A percentile compares a stretch with the other conserved stretches of the same genome.
Conservation (phyloP, 2,888 invertebrate genomes). For the Nasonovia ribisnigri region DNA sequence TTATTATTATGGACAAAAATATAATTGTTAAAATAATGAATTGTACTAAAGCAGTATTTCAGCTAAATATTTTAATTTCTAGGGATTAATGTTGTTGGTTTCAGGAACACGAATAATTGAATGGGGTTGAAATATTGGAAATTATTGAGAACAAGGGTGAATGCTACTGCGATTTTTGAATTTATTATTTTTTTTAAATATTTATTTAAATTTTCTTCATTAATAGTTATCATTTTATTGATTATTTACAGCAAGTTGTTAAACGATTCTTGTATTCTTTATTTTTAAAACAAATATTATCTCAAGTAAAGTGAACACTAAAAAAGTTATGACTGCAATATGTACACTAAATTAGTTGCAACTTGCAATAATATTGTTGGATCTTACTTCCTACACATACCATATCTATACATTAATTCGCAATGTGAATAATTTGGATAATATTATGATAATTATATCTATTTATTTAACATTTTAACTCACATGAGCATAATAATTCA, state of each 20-base stretch:
- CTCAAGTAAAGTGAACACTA: background rate
- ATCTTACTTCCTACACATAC: background rate
- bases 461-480: background rate
- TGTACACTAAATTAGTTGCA: background rate
- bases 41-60: background rate
- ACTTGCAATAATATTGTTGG: background rate
- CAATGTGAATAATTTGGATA: background rate
- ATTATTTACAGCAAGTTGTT: background rate
- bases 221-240: background rate
- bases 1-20: background rate
- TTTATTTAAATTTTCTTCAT: background rate
- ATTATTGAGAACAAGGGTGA: background rate
- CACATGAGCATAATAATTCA: background rate
- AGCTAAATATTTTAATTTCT: constrained; percentile 6
- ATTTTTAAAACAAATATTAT: background rate
- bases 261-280: background rate
- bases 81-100: background rate
- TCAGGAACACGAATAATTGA: background rate
- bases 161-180: background rate
- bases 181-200: background rate
- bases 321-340: background rate
- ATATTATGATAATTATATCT: background rate
- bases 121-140: background rate
- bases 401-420: background rate
- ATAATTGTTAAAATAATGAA: background rate